A percentile compares a stretch with the other conserved stretches of the same genome.
Conservation (phyloP, 2,797 vertebrate genomes). For the Amblyraja radiata region DNA sequence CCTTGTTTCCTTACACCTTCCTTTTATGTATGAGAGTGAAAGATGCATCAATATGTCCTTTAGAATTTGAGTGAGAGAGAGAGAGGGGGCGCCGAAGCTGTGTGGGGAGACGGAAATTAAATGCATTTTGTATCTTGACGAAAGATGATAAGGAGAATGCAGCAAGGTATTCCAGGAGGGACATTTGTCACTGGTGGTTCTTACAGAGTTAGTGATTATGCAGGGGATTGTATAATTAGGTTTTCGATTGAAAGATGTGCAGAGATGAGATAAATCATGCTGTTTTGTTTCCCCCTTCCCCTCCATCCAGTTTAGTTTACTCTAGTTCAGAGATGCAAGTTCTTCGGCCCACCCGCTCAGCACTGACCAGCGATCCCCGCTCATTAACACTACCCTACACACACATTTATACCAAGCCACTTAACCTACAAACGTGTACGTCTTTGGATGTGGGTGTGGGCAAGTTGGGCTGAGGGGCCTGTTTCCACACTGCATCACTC, state of each 20-base stretch:
- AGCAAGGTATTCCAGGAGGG: neutral
- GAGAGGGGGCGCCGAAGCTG: neutral
- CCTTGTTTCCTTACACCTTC: neutral
- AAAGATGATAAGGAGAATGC: neutral
- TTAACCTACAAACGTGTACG: too few relatives aligned
- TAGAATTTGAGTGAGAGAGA: neutral
- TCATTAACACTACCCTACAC: too few relatives aligned
- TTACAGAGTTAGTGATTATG: neutral
- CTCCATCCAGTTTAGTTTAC: too few relatives aligned
- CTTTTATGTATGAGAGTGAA: neutral
- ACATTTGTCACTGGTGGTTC: slow-evolving; percentile 12
- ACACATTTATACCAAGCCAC: too few relatives aligned
- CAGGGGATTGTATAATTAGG: slow-evolving; percentile 29
- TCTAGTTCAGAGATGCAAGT: too few relatives aligned
- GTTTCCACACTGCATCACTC: too few relatives aligned
- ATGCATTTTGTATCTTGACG: neutral
- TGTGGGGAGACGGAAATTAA: neutral
- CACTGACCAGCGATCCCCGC: too few relatives aligned
- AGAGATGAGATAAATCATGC: neutral
- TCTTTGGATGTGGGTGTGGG: too few relatives aligned
- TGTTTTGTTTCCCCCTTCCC: neutral
- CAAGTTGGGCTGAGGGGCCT: too few relatives aligned
- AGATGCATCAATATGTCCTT: neutral
- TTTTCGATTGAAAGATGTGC: neutral
- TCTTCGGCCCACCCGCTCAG: too few relatives aligned